These are phyloP conservation scores for Muschampia plurimacula DNA, from an alignment of 2,888 invertebrate species.

Conservation along the genomic window DNA sequence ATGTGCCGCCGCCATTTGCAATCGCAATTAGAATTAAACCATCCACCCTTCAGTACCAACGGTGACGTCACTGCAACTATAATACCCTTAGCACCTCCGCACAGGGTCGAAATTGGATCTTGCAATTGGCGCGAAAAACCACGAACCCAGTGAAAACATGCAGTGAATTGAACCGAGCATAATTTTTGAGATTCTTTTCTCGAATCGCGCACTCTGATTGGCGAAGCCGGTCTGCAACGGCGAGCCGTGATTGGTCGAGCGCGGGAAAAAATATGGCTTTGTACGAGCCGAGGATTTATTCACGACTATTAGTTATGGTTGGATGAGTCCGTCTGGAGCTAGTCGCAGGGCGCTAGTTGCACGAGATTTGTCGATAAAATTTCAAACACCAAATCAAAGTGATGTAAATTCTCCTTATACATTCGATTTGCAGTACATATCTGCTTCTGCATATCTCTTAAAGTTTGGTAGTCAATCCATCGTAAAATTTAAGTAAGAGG, in stretches of 20 bases:
- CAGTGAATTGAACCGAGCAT: slow-evolving; percentile 69
- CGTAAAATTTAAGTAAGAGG: too few relatives aligned
- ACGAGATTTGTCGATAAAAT: slow-evolving; percentile 43
- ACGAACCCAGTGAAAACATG: slow-evolving; percentile 72
- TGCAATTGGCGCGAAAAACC: slow-evolving; percentile 54
- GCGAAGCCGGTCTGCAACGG: slow-evolving; percentile 58
- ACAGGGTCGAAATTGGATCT: slow-evolving; percentile 56
- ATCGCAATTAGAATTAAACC: slow-evolving; percentile 71
- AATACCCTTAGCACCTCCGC: slow-evolving; percentile 44
- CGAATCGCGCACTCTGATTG: slow-evolving; percentile 67
- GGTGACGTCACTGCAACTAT: slow-evolving; percentile 34
- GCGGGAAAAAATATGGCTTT: slow-evolving; percentile 73
- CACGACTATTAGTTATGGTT: slow-evolving; percentile 83
- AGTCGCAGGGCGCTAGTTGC: slow-evolving; percentile 51
- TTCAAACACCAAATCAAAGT: neutral
- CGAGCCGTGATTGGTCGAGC: slow-evolving; percentile 68
- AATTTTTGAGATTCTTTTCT: slow-evolving; percentile 77
- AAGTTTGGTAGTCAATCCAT: too few relatives aligned
- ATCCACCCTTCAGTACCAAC: slow-evolving; percentile 51
- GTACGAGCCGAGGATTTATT: slow-evolving; percentile 77
- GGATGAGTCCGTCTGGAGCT: slow-evolving; percentile 61
- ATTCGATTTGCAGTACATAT: too few relatives aligned
- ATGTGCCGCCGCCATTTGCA: slow-evolving; percentile 78
- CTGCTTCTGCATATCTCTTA: too few relatives aligned
- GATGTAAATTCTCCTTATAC: too few relatives aligned